Base-by-base conservation (phyloP, 2,113 vertebrate species). In the Nannospalax galili region DNA sequence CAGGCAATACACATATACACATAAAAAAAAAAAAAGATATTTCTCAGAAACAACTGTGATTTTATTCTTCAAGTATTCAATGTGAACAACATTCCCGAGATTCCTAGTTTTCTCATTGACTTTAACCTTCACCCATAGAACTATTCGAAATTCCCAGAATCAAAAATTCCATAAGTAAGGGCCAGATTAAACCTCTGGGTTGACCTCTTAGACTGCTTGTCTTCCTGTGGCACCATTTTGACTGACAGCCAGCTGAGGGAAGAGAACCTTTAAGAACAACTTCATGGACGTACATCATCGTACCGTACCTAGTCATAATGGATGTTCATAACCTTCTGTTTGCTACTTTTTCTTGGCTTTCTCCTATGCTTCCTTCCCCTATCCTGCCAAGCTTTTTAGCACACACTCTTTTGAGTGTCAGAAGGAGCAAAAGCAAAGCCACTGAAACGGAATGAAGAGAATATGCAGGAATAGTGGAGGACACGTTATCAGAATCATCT, bases 61-160 rank as follows among this genome's bases (percentile, higher is more conserved):
- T 98, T 99, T 99, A 98, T 99, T 99, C 98, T 99, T 99, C 98
- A 99, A 94, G 35, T 99, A 99, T 97, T 99, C 99, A 96, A 99
- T 99, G 97, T 99, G 99, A 98, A 99, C 85, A 98, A 99, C 85
- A 96, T 98, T 99, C 7, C 99, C 99, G 73, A 99, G 98, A 93
- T 99, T 99, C 26, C 99, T 99, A 0, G 99, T 99, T 98, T 99
- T 99, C 4, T 99, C 99, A 62, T 99, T 99, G 89, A 99, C 99
- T 98, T 99, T 99, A 96, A 99, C 99, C 97, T 99, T 99, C 98
- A 99, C 99, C 96, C 99, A 99, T 30, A 99, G 99, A 99, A 99
- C 42, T 98, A 99, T 89, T 99, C 99, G 97, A 99, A 99, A 97
- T 99, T 99, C 1, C 98, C 99, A 0, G 99, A 99, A 97, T 99